phyloP scores from a whole-genome alignment of 2,113 vertebrate genomes.

The Charadrius vociferus region DNA sequence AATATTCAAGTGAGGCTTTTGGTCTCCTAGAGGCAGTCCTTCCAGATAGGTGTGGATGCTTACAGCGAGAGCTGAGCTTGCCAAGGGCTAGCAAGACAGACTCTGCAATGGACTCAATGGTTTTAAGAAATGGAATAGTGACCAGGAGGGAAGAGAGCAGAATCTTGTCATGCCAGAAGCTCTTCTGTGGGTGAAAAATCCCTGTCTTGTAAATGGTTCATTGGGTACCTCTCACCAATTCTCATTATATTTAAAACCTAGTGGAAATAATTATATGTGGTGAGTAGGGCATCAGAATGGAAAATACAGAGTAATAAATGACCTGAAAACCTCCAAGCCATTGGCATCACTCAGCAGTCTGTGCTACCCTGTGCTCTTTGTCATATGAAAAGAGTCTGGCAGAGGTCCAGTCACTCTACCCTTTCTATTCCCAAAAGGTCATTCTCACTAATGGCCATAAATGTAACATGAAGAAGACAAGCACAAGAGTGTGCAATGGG shows the following conservation, averaged over 20 bases:
- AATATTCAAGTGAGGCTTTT: background rate
- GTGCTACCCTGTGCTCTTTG: background rate
- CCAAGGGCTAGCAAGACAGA: background rate
- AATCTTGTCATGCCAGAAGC: background rate
- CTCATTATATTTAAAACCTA: background rate
- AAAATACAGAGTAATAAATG: background rate
- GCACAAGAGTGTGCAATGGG: background rate
- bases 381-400: background rate
- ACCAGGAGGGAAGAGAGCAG: background rate
- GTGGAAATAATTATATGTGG: background rate
- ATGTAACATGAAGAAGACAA: background rate
- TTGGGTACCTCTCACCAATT: background rate
- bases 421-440: background rate
- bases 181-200: background rate
- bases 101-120: background rate
- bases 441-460: background rate
- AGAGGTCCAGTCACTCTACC: background rate
- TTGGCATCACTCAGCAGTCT: background rate
- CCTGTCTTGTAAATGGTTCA: background rate
- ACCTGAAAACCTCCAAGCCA: background rate
- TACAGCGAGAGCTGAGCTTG: background rate
- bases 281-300: background rate
- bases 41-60: background rate
- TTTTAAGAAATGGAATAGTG: background rate
- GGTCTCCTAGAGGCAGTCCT: background rate